phyloP scores from a whole-genome alignment of 2,797 vertebrate species.

The Sebastes hubbsi region DNA sequence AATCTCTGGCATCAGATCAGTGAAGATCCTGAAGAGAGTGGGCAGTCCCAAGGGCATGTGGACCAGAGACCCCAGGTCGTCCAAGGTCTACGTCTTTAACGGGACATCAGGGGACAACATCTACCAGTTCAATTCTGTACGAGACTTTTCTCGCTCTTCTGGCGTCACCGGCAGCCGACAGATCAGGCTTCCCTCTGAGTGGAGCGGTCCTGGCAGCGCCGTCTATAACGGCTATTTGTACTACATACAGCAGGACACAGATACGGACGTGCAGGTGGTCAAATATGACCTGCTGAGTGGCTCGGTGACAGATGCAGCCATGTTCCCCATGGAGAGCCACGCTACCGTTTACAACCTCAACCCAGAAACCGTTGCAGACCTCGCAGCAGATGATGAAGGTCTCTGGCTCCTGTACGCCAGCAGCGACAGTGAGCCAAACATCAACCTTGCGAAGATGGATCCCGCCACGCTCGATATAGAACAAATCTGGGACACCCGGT shows the following conservation, averaged over 20 bases:
- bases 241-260: conserved; percentile 85
- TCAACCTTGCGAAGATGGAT: conserved; percentile 95
- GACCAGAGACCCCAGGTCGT: conserved; percentile 89
- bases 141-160: conserved; percentile 87
- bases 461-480: conserved; percentile 90
- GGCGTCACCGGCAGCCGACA: conserved; percentile 79
- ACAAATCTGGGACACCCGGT: conserved; percentile 96
- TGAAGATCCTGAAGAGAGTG: conserved; percentile 95
- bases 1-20: conserved; percentile 89
- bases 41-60: conserved; percentile 89
- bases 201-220: conserved; percentile 88
- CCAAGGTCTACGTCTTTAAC: conserved; percentile 92
- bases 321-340: conserved; percentile 87
- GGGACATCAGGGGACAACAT: conserved; percentile 87
- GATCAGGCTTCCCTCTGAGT: conserved; percentile 88
- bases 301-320: conserved; percentile 87
- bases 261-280: conserved; percentile 88
- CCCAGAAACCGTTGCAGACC: conserved; percentile 88
- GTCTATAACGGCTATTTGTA: conserved; percentile 90
- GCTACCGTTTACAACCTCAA: conserved; percentile 85
- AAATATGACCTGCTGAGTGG: conserved; percentile 89
- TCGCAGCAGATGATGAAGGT: conserved; percentile 90
- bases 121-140: conserved; percentile 87
- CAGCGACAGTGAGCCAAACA: conserved; percentile 86
- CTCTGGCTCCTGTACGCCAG: conserved; percentile 93